phyloP scores from a whole-genome alignment of 2,888 invertebrate genomes.

The Cheilosia pagana region DNA sequence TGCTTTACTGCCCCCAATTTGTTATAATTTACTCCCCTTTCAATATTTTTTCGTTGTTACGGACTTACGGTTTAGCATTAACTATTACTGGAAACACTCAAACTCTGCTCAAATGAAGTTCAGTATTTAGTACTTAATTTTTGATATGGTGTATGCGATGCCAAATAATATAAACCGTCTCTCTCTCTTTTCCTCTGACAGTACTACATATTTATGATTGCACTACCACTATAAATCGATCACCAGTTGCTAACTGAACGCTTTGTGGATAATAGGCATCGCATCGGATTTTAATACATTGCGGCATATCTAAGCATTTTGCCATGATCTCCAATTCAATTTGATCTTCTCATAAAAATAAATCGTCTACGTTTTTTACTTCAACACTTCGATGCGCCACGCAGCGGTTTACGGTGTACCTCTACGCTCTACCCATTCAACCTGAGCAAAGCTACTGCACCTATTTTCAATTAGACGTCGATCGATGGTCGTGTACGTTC shows the following conservation, averaged over 20 bases:
- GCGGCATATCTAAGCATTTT: constrained; percentile 25
- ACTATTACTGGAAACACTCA: rapidly evolving
- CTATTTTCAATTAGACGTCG: constrained; percentile 25
- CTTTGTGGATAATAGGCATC: constrained; percentile 49
- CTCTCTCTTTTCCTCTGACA: too few relatives aligned
- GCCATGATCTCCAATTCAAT: constrained; percentile 47
- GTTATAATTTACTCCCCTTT: too few relatives aligned
- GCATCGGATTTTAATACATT: constrained; percentile 36
- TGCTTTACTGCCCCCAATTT: too few relatives aligned
- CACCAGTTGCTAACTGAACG: constrained; percentile 40
- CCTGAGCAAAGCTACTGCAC: constrained; percentile 44
- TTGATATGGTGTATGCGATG: too few relatives aligned
- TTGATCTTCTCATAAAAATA: constrained; percentile 28
- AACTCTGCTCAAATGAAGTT: too few relatives aligned
- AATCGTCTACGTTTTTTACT: constrained; percentile 39
- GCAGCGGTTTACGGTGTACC: background rate
- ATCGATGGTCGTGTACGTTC: background rate
- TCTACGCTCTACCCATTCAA: constrained; percentile 5
- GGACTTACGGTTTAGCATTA: too few relatives aligned
- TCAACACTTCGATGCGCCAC: constrained; percentile 47
- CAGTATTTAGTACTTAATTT: too few relatives aligned
- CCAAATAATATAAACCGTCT: too few relatives aligned
- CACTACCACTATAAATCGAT: constrained; percentile 38
- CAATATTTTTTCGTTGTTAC: too few relatives aligned
- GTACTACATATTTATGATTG: background rate